Base-by-base conservation (phyloP, 1,140 invertebrate genomes). In the Drosophila willistoni region DNA sequence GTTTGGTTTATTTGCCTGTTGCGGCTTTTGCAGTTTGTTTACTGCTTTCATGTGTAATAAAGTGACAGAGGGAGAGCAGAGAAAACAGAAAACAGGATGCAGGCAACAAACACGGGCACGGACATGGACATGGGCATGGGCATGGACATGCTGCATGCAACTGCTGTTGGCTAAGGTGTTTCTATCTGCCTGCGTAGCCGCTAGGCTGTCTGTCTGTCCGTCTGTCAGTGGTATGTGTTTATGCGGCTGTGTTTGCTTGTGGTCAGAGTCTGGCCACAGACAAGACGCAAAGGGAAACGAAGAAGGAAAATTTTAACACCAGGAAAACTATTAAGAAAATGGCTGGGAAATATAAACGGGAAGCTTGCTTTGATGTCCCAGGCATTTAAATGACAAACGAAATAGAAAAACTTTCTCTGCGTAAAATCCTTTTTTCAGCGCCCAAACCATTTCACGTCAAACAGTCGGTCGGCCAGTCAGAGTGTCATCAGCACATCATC, bases 241-340 rank as follows among this genome's bases (percentile, higher is more conserved):
- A 42, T 59, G 59, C 42, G 17, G 10, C 2, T 60, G 42, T 64
- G 64, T n/a, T 36, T 60, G 60, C 36, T 14, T 47, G 57, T 54
- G 68, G 75, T 56, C 73, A 80, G 71, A 67, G 63, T 55, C 57
- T 77, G 73, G 60, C 67, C 74, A 56, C 61, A 60, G 59, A 47
- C 54, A n/a, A 64, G 54, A 59, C 34, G 34, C 25, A 63, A 36
- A 56, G 68, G 51, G 74, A 71, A 51, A 63, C 51, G 71, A 69
- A 75, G 73, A 56, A 29, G 4, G 17, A 14, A 70, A 76, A 44
- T 71, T 69, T 77, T 36, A 47, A 66, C 44, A 68, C 44, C 71
- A 66, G 79, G 69, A 73, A 69, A 81, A 79, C 79, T 87, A 87
- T 87, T 86, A 87, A 70, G 83, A 76, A 86, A 86, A 87, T 86